A percentile compares a stretch with the other conserved stretches of the same genome.
These are phyloP conservation scores for Agrotis clavis DNA, from an alignment of 2,888 invertebrate genomes.

Conservation along the genomic window DNA sequence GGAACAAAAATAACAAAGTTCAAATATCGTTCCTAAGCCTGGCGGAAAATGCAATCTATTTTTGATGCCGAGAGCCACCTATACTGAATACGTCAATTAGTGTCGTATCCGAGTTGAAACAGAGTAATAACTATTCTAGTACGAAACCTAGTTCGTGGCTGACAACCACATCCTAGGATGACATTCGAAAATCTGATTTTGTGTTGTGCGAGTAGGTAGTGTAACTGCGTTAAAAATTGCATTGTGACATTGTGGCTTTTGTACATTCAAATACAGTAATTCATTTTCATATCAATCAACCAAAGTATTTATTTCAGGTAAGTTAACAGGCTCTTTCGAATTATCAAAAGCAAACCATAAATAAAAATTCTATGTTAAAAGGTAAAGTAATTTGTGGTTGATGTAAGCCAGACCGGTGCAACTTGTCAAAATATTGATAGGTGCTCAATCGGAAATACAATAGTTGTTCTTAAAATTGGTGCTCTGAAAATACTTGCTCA, in stretches of 20 bases:
- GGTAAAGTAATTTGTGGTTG: too few relatives aligned
- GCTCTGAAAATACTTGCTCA: too few relatives aligned
- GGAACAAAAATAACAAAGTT: too few relatives aligned
- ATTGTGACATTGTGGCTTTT: background rate
- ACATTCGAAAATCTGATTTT: background rate
- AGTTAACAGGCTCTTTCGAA: too few relatives aligned
- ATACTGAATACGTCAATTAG: conserved; percentile 15
- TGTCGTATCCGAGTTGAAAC: background rate
- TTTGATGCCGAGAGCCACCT: background rate
- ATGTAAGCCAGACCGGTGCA: too few relatives aligned
- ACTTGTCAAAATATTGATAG: too few relatives aligned
- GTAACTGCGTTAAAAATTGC: background rate
- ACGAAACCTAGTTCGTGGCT: background rate
- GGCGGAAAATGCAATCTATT: background rate
- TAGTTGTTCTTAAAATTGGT: too few relatives aligned
- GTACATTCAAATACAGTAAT: background rate
- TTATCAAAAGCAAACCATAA: too few relatives aligned
- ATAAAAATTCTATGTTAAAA: too few relatives aligned
- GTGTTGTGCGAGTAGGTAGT: background rate
- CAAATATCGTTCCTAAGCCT: background rate
- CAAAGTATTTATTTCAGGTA: too few relatives aligned
- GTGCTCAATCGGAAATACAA: too few relatives aligned
- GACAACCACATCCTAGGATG: background rate
- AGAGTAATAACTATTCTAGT: background rate
- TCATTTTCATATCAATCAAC: too few relatives aligned